Conservation (phyloP, 2,888 invertebrate species). For the Cephus runcator region DNA sequence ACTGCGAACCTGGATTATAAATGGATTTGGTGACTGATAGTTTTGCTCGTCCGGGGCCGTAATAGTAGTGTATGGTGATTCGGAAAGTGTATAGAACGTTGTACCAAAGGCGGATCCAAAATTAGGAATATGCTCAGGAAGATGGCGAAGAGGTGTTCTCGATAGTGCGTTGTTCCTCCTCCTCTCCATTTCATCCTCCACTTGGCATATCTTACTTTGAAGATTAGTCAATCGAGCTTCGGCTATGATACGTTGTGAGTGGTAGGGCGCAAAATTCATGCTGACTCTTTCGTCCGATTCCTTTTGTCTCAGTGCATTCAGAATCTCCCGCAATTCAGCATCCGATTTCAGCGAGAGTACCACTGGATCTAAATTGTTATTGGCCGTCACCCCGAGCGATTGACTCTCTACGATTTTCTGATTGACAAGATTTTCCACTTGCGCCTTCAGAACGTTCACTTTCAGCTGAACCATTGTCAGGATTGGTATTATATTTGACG, state of each 20-base stretch:
- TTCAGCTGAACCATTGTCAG: constrained; percentile 57
- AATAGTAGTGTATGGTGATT: background rate
- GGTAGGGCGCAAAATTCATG: constrained; percentile 50
- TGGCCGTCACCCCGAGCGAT: constrained; percentile 35
- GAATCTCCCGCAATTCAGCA: constrained; percentile 51
- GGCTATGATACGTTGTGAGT: constrained; percentile 49
- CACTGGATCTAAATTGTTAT: constrained; percentile 40
- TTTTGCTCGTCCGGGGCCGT: constrained; percentile 5
- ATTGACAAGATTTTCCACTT: constrained; percentile 49
- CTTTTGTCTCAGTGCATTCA: constrained; percentile 45
- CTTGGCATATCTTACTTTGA: constrained; percentile 52
- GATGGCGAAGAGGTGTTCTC: constrained; percentile 8
- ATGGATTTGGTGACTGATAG: constrained; percentile 51
- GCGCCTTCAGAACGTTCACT: constrained; percentile 52
- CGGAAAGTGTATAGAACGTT: constrained; percentile 13
- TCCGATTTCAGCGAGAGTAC: constrained; percentile 47
- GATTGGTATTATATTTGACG: constrained; percentile 49
- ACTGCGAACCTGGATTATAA: constrained; percentile 36
- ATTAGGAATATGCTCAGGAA: background rate
- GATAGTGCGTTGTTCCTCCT: constrained; percentile 30
- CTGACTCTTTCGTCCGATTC: constrained; percentile 57
- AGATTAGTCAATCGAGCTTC: constrained; percentile 48
- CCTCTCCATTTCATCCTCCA: constrained; percentile 52
- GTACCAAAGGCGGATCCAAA: background rate
- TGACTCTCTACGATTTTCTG: constrained; percentile 49